phyloP scores from a whole-genome alignment of 2,797 vertebrate genomes.

The Pantherophis vulpinus region DNA sequence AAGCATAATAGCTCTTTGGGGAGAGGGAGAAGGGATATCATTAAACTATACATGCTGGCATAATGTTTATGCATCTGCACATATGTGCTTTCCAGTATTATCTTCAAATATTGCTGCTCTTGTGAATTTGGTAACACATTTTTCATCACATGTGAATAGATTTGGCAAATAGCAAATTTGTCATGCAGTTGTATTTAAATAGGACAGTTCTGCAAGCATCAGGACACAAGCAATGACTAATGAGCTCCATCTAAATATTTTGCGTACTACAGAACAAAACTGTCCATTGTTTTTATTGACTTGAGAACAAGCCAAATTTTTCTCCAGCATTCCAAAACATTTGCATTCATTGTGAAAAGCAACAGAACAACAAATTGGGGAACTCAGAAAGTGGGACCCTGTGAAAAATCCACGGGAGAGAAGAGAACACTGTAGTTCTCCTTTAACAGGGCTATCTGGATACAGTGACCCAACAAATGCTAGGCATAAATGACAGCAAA shows the following conservation, averaged over 20 bases:
- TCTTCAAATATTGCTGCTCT: not conserved
- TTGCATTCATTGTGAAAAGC: not conserved
- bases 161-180: constrained; percentile 11
- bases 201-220: not conserved
- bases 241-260: constrained; percentile 11
- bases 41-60: not conserved
- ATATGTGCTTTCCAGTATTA: not conserved
- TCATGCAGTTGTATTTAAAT: constrained; percentile 5
- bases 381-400: not conserved
- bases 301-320: not conserved
- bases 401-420: not conserved
- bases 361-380: not conserved
- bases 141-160: not conserved
- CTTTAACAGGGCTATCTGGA: not conserved
- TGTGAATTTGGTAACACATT: not conserved
- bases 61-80: not conserved
- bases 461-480: not conserved
- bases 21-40: not conserved
- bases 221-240: constrained; percentile 15
- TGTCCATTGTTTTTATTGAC: not conserved
- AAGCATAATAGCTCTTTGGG: not conserved
- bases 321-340: not conserved
- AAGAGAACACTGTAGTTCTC: not conserved
- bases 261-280: not conserved
- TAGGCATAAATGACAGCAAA: not conserved